Evolutionary conservation across 1,140 invertebrate genomes (phyloP).

Genomic region (Drosophila aff.): DNA sequence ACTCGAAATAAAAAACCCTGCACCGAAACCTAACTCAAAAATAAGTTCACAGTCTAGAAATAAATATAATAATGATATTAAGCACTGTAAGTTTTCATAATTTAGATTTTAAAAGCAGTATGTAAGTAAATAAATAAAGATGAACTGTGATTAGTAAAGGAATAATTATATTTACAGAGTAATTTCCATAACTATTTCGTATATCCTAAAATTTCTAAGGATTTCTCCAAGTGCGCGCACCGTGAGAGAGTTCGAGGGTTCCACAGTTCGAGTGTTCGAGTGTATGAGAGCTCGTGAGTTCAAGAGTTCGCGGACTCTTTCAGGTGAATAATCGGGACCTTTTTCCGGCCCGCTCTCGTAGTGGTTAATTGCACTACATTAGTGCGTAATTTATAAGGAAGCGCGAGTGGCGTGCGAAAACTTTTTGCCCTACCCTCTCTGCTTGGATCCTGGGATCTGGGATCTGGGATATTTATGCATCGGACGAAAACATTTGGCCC

Average conservation of each 20-base stretch:
- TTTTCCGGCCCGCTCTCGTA: slow-evolving; percentile 38
- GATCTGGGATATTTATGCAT: slow-evolving; percentile 56
- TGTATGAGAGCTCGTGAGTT: slow-evolving; percentile 12
- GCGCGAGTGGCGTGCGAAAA: slow-evolving; percentile 63
- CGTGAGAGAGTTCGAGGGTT: slow-evolving; percentile 22
- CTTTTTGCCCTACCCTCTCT: slow-evolving; percentile 41
- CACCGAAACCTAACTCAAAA: background rate
- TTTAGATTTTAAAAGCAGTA: too few species aligned
- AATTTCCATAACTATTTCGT: background rate
- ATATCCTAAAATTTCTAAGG: too few species aligned
- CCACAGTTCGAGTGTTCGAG: slow-evolving; percentile 31
- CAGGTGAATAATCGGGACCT: slow-evolving; percentile 62
- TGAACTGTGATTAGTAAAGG: background rate
- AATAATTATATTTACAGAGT: too few species aligned
- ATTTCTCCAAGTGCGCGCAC: slow-evolving; percentile 14
- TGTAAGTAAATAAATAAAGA: too few species aligned
- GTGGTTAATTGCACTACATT: slow-evolving; percentile 77
- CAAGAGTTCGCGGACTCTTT: slow-evolving; percentile 45
- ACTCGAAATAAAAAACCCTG: slow-evolving; percentile 5
- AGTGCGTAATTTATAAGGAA: slow-evolving; percentile 79
- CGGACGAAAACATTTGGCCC: slow-evolving; percentile 49
- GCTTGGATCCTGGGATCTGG: slow-evolving; percentile 6
- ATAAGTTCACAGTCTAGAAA: background rate
- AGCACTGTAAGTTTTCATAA: too few species aligned
- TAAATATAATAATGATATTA: background rate